Evolutionary conservation across 1,140 invertebrate genomes (phyloP), one percentile per base, ranked within the genome.

Genomic region (Lysiphlebus fabarum): DNA sequence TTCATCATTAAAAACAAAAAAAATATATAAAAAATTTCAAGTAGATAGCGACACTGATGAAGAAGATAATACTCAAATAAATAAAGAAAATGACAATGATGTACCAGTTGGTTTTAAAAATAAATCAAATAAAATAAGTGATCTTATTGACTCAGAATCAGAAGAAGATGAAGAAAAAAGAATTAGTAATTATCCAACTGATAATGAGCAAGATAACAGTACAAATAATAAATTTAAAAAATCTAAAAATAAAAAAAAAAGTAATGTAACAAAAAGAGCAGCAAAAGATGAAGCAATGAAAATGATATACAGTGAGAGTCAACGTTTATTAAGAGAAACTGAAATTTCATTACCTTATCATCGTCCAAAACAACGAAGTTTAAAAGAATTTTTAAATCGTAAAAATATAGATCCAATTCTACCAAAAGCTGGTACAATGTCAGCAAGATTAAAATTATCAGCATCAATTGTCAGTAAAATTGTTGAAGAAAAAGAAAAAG

Each of bases 321-420:
- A 90, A 71, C 74, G 88, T 40, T 83, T 89, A 76, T 63, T 88
- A 2, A 74, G 90, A 67, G 88, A 91, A 75, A 83, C 84, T 44
- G 70, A 82, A 59, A 77, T 91, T 44, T 84, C 83, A 45, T 69
- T 93, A 10, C 90, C 91, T 2, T 92, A 92, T 76, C 90, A 92
- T 72, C 82, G 81, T 65, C 90, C 91, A 14, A 88, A 87, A 66
- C 84, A 88, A 62, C 78, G 86, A 44, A 85, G 83, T 12, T 74
- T 93, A 5, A 82, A 86, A 69, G 90, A 91, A 77, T 92, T 84
- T 82, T 82, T 91, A 17, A 79, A 70, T 11, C 72, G 77, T 60
- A 79, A 69, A 53, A 76, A 74, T 67, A 51, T 66, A 37, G 53
- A 43, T 1, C 36, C 63, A 36, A 7, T 26, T 17, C 53, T 78